Evolutionary conservation across 2,113 vertebrate genomes (phyloP).

Genomic region (Amphiprion ocellaris): DNA sequence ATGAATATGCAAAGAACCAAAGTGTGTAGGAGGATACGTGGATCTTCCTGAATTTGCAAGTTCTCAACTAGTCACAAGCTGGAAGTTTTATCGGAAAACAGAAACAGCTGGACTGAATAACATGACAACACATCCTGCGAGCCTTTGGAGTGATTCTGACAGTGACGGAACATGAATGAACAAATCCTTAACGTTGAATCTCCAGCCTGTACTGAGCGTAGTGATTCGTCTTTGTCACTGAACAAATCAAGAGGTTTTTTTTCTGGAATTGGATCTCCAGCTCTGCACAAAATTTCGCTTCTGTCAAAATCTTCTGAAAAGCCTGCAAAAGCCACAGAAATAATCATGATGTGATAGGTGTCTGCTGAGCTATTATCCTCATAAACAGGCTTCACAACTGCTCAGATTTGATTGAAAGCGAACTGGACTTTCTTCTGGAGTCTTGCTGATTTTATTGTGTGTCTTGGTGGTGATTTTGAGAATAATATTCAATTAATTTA

Average conservation of each 20-base stretch:
- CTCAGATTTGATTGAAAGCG: too few species aligned
- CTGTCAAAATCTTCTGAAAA: neutral
- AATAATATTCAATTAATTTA: too few species aligned
- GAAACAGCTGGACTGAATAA: neutral
- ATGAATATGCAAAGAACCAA: neutral
- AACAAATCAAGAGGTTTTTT: neutral
- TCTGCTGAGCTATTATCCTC: neutral
- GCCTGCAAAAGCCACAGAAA: neutral
- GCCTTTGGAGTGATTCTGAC: too few species aligned
- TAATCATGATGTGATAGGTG: neutral
- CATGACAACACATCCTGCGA: too few species aligned
- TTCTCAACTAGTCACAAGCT: neutral
- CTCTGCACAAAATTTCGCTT: neutral
- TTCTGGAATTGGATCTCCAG: neutral
- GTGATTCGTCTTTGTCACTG: neutral
- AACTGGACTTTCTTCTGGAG: too few species aligned
- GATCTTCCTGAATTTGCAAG: neutral
- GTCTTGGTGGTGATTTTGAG: too few species aligned
- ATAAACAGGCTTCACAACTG: too few species aligned
- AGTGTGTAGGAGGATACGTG: neutral
- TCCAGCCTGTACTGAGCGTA: too few species aligned
- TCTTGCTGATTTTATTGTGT: too few species aligned
- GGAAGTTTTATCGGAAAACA: neutral
- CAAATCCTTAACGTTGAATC: too few species aligned
- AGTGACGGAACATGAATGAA: too few species aligned